Conservation (phyloP, 1,140 invertebrate species). For the Trichonephila inaurata region DNA sequence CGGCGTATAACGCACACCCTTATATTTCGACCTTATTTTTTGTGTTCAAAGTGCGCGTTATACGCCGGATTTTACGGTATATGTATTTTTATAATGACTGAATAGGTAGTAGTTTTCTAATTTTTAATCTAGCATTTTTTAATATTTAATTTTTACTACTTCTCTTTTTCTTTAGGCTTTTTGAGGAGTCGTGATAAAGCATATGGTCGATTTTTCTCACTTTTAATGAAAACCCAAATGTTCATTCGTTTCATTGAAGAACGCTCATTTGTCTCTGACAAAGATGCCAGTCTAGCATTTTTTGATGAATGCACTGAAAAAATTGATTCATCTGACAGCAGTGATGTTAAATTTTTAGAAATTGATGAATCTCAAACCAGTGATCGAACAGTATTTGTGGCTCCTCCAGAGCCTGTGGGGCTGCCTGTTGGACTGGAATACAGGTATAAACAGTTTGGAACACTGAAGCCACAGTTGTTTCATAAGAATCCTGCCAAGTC, state of each 20-base stretch:
- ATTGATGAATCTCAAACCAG: slow-evolving; percentile 88
- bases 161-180: slow-evolving; percentile 82
- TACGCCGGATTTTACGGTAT: no score
- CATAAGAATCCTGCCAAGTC: slow-evolving; percentile 79
- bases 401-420: slow-evolving; percentile 91
- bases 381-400: slow-evolving; percentile 96
- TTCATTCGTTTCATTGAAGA: slow-evolving; percentile 99
- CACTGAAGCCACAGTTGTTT: slow-evolving; percentile 84
- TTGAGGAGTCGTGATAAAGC: slow-evolving; percentile 80
- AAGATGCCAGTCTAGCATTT: slow-evolving; percentile 95
- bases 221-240: slow-evolving; percentile 96
- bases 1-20: no score
- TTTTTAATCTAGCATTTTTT: no score
- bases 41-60: no score
- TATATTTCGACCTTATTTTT: no score
- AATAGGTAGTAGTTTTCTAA: not conserved
- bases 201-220: slow-evolving; percentile 91
- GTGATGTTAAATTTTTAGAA: slow-evolving; percentile 86
- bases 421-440: slow-evolving; percentile 78
- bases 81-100: not conserved
- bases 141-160: not conserved
- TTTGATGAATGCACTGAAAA: slow-evolving; percentile 98
- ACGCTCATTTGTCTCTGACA: slow-evolving; percentile 98
- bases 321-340: slow-evolving; percentile 81
- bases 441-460: slow-evolving; percentile 82